Base-by-base conservation (phyloP, 2,797 vertebrate species). In the Ctenopoma kingsleyae region DNA sequence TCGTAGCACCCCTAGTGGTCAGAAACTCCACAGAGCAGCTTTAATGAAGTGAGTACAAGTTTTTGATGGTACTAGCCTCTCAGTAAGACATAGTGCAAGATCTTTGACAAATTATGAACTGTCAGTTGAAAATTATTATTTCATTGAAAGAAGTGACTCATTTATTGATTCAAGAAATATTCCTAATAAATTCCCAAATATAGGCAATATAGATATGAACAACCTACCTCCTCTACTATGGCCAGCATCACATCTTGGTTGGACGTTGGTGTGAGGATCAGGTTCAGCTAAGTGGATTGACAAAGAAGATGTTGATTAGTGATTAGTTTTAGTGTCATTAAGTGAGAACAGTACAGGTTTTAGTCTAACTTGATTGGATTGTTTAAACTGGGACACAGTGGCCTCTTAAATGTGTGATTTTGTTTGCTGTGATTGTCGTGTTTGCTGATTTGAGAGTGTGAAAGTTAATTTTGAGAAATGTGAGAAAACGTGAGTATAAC, bases 381-480 rank as follows among this genome's bases (percentile, higher is more conserved):
- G 25, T 66, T 25, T 50, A 17, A 58, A 61, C 7, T 20, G 16
- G 40, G 41, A 53, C 0, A 5, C 8, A 16, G 54, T 47, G 12
- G 63, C 30, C 4, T 54, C 23, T 66, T 67, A 11, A 2, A 7
- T 27, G 16, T 66, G 43, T 44, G n/a, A 44, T 44, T 19, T 9
- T 19, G n/a, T 44, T 19, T 44, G 43, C 43, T 19, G 43, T 6
- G 36, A 68, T 71, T 52, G 25, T 15, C 11, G 25, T 50, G 27
- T 63, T 76, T 47, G 60, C 15, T 9, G 46, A 52, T 74, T 58
- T 47, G 17, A 62, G 77, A 56, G 25, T 67, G 53, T 43, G 19
- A 68, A 78, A 50, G 25, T 36, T 47, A 36, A 36, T 61, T 69
- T 51, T 3, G 27, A 66, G 57, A 67, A 59, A 74, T 17, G 54